Conservation (phyloP, 1,140 invertebrate genomes). For the Cepaea nemoralis region DNA sequence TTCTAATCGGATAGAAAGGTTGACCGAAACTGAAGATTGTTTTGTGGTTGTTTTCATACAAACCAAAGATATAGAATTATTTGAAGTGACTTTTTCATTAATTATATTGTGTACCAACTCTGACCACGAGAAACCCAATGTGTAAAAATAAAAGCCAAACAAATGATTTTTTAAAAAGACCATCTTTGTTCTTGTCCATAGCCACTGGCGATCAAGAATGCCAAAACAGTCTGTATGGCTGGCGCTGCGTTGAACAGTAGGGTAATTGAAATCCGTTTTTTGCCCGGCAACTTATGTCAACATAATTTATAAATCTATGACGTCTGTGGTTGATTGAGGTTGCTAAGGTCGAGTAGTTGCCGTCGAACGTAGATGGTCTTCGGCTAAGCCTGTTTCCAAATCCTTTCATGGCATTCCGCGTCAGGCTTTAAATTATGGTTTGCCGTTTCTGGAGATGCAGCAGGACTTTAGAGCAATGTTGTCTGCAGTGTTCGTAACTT, state of each 20-base stretch:
- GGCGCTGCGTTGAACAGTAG: neutral
- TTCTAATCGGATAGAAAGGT: too few species aligned
- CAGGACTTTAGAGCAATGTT: neutral
- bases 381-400: neutral
- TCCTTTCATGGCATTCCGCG: conserved; percentile 4
- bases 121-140: too few species aligned
- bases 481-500: neutral
- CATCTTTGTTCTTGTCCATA: neutral
- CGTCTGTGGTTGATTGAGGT: conserved; percentile 26
- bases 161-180: too few species aligned
- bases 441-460: neutral
- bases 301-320: conserved; percentile 17
- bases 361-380: neutral
- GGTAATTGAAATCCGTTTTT: conserved; percentile 27
- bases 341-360: neutral
- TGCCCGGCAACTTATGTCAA: conserved; percentile 30
- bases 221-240: neutral
- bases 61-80: too few species aligned
- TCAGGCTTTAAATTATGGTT: conserved; percentile 12
- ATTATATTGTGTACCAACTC: too few species aligned
- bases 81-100: too few species aligned
- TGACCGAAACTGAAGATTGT: too few species aligned
- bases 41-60: too few species aligned
- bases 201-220: neutral
- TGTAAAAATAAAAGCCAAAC: too few species aligned